phyloP scores from a whole-genome alignment of 1,140 invertebrate genomes.

The Aphelenchoides besseyi region DNA sequence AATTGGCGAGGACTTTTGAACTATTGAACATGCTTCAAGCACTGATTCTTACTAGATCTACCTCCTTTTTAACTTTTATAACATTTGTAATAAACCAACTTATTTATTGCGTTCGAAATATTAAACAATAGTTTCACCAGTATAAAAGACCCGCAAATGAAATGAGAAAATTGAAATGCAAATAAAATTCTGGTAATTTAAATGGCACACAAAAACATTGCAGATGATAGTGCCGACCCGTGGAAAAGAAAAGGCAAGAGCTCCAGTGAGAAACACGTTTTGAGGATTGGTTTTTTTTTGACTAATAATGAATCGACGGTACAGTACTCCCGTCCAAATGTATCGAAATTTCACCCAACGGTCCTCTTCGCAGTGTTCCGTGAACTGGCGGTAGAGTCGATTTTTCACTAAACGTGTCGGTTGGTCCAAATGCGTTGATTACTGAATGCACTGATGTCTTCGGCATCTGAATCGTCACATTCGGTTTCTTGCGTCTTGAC shows the following conservation, averaged over 20 bases:
- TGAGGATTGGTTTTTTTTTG: neutral
- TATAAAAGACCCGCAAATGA: neutral
- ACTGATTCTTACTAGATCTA: neutral
- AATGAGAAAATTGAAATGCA: conserved; percentile 10
- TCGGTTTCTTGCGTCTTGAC: neutral
- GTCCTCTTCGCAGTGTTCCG: conserved; percentile 6
- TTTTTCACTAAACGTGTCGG: conserved; percentile 4
- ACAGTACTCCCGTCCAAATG: neutral
- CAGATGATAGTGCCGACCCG: too few species aligned
- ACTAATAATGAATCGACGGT: neutral
- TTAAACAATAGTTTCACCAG: neutral
- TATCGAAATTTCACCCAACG: neutral
- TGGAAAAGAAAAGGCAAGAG: neutral
- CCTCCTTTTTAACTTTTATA: conserved; percentile 22
- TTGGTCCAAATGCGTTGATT: conserved; percentile 16
- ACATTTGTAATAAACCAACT: conserved; percentile 15
- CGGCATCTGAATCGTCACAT: neutral
- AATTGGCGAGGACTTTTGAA: conserved; percentile 45
- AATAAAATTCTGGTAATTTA: too few species aligned
- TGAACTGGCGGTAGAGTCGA: neutral
- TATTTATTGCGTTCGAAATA: neutral
- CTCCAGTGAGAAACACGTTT: neutral
- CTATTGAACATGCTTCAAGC: conserved; percentile 1
- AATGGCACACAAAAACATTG: too few species aligned
- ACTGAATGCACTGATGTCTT: conserved; percentile 9